phyloP scores from a whole-genome alignment of 92 coral and sea anemone genomes.

The Hydrozoanthus gracilis region DNA sequence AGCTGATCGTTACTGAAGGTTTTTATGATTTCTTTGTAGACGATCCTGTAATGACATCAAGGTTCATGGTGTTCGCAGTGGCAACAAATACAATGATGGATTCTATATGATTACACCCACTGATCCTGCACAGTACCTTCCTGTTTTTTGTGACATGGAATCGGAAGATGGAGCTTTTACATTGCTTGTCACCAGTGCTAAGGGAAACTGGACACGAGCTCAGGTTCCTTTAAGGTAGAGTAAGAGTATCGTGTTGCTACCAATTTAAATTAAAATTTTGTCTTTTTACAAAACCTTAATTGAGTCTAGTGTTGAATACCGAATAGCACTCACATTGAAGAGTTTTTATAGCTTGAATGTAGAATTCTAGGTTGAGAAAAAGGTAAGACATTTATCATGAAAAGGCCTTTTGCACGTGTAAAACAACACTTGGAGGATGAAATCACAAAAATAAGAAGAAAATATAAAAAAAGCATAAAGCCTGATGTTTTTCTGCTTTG shows the following conservation, averaged over 20 bases:
- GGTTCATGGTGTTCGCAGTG: slow-evolving; percentile 64
- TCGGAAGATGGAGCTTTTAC: slow-evolving; percentile 82
- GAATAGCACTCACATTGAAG: too few relatives aligned
- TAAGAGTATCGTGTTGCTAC: neutral
- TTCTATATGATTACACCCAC: slow-evolving; percentile 61
- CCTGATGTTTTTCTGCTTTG: neutral
- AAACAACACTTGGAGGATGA: too few relatives aligned
- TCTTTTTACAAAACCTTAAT: too few relatives aligned
- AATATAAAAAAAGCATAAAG: too few relatives aligned
- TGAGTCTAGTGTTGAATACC: too few relatives aligned
- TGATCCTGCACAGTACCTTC: slow-evolving; percentile 59
- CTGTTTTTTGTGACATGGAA: slow-evolving; percentile 84
- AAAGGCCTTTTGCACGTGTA: too few relatives aligned
- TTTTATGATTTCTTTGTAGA: neutral
- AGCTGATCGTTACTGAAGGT: neutral
- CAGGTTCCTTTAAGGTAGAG: slow-evolving; percentile 61
- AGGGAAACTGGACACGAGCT: slow-evolving; percentile 72
- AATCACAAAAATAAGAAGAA: too few relatives aligned
- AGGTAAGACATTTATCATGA: too few relatives aligned
- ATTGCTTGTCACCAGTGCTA: slow-evolving; percentile 80
- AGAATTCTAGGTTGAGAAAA: too few relatives aligned
- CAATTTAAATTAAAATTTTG: too few relatives aligned
- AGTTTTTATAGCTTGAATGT: too few relatives aligned
- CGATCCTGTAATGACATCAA: slow-evolving; percentile 84
- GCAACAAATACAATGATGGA: slow-evolving; percentile 61